A percentile compares a stretch with the other conserved stretches of the same genome.
These are phyloP conservation scores for Julus scandinavius DNA, from an alignment of 2,888 invertebrate genomes.

Conservation along the genomic window DNA sequence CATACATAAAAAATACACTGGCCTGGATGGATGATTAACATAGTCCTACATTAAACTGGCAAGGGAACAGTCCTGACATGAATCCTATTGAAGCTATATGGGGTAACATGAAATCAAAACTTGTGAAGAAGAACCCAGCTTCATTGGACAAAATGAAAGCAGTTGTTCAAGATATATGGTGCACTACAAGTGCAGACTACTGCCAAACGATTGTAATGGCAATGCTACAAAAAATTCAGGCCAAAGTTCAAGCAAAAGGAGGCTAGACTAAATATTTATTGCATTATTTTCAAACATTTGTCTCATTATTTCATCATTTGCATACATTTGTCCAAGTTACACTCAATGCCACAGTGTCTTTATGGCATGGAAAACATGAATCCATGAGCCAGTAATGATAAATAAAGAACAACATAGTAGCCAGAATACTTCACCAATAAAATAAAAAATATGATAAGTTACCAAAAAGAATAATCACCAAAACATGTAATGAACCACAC, in stretches of 20 bases:
- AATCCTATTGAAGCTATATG: background rate
- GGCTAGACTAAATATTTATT: background rate
- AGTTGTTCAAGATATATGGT: background rate
- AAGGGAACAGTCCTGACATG: background rate
- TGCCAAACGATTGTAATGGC: background rate
- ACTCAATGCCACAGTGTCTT: no score
- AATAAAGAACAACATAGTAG: no score
- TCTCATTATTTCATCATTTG: background rate
- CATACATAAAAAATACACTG: background rate
- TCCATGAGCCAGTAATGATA: no score
- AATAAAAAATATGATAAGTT: no score
- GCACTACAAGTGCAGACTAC: background rate
- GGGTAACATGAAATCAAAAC: background rate
- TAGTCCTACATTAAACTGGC: background rate
- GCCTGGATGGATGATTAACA: background rate
- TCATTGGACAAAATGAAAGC: background rate
- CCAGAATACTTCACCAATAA: no score
- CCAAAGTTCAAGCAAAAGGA: background rate
- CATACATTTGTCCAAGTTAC: no score
- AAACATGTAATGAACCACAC: no score
- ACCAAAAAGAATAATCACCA: no score
- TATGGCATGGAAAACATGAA: no score
- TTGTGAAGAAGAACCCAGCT: background rate
- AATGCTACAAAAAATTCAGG: background rate
- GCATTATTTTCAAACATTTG: background rate